Base-by-base conservation (phyloP, 2,888 invertebrate species). In the Eupeodes luniger region DNA sequence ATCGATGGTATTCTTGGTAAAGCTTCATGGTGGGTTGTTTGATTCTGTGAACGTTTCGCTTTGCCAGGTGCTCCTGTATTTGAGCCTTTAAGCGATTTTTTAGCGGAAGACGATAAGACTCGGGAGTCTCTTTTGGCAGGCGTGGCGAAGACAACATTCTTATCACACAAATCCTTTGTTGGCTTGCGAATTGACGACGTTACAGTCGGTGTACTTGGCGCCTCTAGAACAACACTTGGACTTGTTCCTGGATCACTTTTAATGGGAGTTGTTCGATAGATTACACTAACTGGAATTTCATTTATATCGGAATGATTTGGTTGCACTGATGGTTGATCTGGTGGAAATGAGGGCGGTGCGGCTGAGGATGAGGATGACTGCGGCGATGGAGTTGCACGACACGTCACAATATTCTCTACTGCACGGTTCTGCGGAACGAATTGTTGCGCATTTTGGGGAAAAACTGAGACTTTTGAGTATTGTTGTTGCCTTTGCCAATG, bases 1-100 rank as follows among this genome's bases (percentile, higher is more conserved):
- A 57, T 83, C 91, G 90, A 89, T 64, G 94, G 93, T 95, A 95
- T 95, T 94, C 95, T 95, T 91, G 95, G 95, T 77, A 95, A 91
- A 0, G 95, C 94, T 91, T 95, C 95, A 90, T 95, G 95, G 40
- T 94, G 92, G 11, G 94, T 87, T 59, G 88, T 89, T 89, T 90
- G 90, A 83, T 89, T 90, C 59, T 89, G 87, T 55, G 90, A 89
- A 40, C 90, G 90, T 89, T 90, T 89, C 70, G 82, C 62, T 85
- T 89, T 89, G 7, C 70, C 81, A 14, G 81, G 72, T 34, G 78
- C 69, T 10, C 79, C 89, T 10, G 14, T 70, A 5, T 44, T 47
- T 5, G 72, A 64, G 64, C 57, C 51, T 40, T 90, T 88, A n/a
- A 77, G 81, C 61, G 84, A 80, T 53, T 89, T 84, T 76, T 82